These are phyloP conservation scores for Sycophaga agraensis DNA, from an alignment of 1,140 invertebrate species.

Conservation along the genomic window DNA sequence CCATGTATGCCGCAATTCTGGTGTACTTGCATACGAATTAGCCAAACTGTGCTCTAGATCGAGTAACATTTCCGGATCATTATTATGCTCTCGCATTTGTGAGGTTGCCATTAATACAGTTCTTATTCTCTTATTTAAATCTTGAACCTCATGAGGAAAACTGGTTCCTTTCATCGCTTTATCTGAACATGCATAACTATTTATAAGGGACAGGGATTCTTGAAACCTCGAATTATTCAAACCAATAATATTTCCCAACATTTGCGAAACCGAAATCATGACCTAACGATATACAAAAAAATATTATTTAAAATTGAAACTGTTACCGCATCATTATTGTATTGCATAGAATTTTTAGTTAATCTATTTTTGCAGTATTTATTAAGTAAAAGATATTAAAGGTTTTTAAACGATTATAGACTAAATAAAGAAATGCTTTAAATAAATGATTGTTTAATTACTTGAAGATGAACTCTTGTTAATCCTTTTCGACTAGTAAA, in stretches of 20 bases:
- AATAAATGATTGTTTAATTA: no score
- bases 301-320: not conserved
- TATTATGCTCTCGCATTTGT: conserved; percentile 85
- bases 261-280: conserved; percentile 90
- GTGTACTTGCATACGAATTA: conserved; percentile 91
- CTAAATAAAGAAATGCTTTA: no score
- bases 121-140: conserved; percentile 86
- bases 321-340: no score
- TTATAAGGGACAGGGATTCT: conserved; percentile 88
- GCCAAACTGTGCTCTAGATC: conserved; percentile 93
- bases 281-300: conserved; percentile 53
- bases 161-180: conserved; percentile 90
- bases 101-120: conserved; percentile 93
- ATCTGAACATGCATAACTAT: conserved; percentile 88
- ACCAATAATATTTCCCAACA: conserved; percentile 82
- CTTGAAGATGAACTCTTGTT: conserved; percentile 82
- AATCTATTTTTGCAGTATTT: no score
- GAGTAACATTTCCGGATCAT: conserved; percentile 87
- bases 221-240: conserved; percentile 88
- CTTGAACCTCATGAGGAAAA: conserved; percentile 86
- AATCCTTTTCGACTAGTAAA: conserved; percentile 79
- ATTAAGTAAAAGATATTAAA: not conserved
- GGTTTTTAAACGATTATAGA: not conserved
- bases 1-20: conserved; percentile 90
- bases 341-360: no score